A percentile compares a stretch with the other conserved stretches of the same genome.
Evolutionary conservation across 2,113 vertebrate genomes (phyloP).

Genomic region (Himantopus leucocephalus): DNA sequence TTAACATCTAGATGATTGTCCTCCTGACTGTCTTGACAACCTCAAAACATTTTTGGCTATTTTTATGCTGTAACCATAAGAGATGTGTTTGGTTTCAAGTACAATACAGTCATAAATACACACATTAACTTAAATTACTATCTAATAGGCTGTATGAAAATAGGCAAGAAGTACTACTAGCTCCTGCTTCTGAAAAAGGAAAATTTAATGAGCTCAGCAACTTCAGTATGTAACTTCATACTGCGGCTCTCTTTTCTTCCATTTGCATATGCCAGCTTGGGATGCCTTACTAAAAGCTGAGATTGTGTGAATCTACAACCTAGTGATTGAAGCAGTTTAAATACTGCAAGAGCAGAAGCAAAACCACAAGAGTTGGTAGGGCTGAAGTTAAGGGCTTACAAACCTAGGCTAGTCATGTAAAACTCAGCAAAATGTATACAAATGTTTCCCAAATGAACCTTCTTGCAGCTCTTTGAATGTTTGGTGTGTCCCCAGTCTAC

Average conservation of each 20-base stretch:
- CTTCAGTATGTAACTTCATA: background rate
- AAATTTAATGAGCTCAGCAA: background rate
- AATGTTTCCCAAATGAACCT: background rate
- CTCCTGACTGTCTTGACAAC: background rate
- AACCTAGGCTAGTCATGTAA: background rate
- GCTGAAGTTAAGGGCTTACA: background rate
- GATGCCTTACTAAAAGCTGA: background rate
- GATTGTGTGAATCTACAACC: background rate
- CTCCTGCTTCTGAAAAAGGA: background rate
- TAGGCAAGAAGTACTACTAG: background rate
- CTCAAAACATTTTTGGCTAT: background rate
- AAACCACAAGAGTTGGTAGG: background rate
- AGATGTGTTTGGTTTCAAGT: background rate
- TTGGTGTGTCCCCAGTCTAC: background rate
- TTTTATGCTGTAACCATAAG: background rate
- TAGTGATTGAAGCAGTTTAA: background rate
- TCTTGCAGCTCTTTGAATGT: background rate
- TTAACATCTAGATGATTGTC: background rate
- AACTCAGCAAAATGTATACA: background rate
- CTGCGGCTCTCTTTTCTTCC: background rate
- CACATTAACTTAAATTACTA: background rate
- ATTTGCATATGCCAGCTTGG: background rate
- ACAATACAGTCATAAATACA: background rate
- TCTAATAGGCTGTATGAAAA: background rate
- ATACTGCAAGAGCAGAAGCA: background rate